Evolutionary conservation across 2,113 vertebrate species (phyloP).

Genomic region (Takifugu flavidus): DNA sequence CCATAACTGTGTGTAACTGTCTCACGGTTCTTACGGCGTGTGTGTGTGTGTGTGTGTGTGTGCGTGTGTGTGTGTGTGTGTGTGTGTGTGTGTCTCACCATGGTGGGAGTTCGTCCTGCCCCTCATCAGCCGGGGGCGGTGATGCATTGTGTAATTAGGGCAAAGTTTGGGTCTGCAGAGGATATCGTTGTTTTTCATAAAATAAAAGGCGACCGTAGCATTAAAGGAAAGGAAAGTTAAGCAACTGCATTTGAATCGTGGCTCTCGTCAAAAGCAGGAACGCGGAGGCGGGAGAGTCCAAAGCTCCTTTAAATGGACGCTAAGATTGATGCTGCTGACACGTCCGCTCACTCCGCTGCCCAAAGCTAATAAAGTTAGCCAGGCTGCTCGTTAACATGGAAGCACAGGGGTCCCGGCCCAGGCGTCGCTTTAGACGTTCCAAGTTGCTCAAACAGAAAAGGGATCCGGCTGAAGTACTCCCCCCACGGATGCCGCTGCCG

Average conservation of each 20-base stretch:
- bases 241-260: too few species aligned
- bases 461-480: too few species aligned
- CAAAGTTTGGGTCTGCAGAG: not conserved
- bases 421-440: too few species aligned
- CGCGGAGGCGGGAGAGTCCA: not conserved
- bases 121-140: constrained; percentile 32
- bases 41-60: not conserved
- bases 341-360: not conserved
- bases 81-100: constrained; percentile 10
- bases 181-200: not conserved
- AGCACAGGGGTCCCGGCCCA: too few species aligned
- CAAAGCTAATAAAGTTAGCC: not conserved
- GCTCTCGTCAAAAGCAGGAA: not conserved
- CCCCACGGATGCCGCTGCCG: too few species aligned
- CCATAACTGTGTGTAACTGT: constrained; percentile 54
- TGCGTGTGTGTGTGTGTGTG: not conserved
- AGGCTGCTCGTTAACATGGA: too few species aligned
- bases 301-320: not conserved
- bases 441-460: too few species aligned
- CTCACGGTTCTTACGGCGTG: constrained; percentile 20
- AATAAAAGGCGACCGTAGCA: not conserved
- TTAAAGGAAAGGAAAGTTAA: not conserved
- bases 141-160: constrained; percentile 40
- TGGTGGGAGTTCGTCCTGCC: constrained; percentile 17
- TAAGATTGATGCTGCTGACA: not conserved